Percentiles rank a stretch among this genome's conserved stretches.
phyloP scores from a whole-genome alignment of 1,140 invertebrate species.

The Helicorthomorpha holstii region DNA sequence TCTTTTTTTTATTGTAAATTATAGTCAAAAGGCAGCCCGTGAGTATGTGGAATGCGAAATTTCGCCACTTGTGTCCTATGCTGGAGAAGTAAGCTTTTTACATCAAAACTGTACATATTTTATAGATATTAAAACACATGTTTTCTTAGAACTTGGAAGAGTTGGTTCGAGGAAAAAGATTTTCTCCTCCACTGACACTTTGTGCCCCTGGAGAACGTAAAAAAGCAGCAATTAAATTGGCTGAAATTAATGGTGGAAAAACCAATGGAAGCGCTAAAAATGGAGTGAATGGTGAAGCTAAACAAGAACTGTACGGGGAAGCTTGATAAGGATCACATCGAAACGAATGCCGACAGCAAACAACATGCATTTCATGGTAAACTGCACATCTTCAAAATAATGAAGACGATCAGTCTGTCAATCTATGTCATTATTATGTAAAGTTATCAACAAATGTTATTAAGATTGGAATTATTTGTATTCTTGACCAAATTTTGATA shows the following conservation, averaged over 20 bases:
- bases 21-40: constrained; percentile 27
- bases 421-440: too few species aligned
- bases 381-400: too few species aligned
- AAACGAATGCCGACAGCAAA: too few species aligned
- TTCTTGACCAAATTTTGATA: too few species aligned
- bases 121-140: background rate
- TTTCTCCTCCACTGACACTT: constrained; percentile 45
- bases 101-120: background rate
- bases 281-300: too few species aligned
- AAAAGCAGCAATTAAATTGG: background rate
- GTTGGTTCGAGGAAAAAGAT: constrained; percentile 44
- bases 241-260: background rate
- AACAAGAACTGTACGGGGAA: too few species aligned
- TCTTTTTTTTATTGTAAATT: constrained; percentile 8
- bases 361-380: too few species aligned
- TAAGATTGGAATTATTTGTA: too few species aligned
- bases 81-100: constrained; percentile 42
- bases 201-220: constrained; percentile 9
- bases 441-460: too few species aligned
- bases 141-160: constrained; percentile 37
- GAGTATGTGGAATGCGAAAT: constrained; percentile 65
- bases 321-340: too few species aligned
- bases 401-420: too few species aligned
- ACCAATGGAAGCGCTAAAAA: background rate
- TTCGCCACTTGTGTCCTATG: constrained; percentile 77